phyloP scores from a whole-genome alignment of 2,113 vertebrate genomes.

The Grallaria varia region DNA sequence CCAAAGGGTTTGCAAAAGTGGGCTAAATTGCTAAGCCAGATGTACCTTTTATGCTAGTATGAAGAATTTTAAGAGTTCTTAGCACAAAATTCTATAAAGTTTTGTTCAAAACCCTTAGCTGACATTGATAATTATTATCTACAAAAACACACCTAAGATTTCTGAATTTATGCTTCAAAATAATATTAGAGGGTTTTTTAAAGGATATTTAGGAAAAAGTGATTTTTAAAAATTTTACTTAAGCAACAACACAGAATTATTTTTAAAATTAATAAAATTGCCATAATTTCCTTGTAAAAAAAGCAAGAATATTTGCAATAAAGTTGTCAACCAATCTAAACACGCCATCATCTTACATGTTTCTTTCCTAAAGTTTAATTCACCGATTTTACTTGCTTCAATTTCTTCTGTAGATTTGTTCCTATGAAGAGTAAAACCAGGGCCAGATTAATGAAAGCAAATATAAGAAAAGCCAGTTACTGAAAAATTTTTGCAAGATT shows the following conservation, averaged over 20 bases:
- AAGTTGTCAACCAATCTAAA: not conserved
- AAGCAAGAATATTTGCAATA: not conserved
- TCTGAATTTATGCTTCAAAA: not conserved
- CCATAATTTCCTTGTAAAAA: not conserved
- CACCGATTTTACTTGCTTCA: not conserved
- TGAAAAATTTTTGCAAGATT: not conserved
- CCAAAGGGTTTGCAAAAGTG: not conserved
- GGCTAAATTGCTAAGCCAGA: not conserved
- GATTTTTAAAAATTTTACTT: not conserved
- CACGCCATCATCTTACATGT: fast-evolving
- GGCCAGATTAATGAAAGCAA: not conserved
- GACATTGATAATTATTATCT: not conserved
- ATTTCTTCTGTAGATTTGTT: not conserved
- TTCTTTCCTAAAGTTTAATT: not conserved
- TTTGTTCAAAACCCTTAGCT: not conserved
- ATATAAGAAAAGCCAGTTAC: not conserved
- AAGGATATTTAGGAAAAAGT: not conserved
- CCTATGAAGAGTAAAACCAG: not conserved
- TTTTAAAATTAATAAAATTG: not conserved
- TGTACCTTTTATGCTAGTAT: not conserved
- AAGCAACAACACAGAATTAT: not conserved
- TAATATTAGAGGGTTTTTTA: not conserved
- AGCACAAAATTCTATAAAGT: not conserved
- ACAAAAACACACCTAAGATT: not conserved
- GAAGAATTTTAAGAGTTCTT: not conserved